Evolutionary conservation across 2,113 vertebrate species (phyloP).

Genomic region (Gymnogyps californianus): DNA sequence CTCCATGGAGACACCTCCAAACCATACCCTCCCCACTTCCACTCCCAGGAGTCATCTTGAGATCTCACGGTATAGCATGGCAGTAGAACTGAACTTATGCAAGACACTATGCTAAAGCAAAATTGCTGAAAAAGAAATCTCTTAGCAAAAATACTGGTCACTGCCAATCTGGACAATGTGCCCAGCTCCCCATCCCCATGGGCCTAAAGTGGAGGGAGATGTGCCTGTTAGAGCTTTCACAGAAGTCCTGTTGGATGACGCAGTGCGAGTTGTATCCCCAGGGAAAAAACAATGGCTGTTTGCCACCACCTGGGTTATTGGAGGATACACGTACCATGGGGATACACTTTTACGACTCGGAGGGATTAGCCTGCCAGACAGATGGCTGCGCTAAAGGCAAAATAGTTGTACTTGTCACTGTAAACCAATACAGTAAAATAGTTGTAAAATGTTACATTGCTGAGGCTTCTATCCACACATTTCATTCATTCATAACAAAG

Average conservation of each 20-base stretch:
- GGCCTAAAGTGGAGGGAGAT: background rate
- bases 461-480: background rate
- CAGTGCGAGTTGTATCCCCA: background rate
- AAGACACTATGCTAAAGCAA: background rate
- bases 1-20: background rate
- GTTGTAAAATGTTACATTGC: background rate
- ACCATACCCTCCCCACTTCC: background rate
- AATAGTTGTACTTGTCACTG: background rate
- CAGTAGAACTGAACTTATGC: background rate
- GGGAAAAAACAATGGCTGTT: background rate
- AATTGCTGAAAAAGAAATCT: background rate
- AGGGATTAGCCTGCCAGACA: background rate
- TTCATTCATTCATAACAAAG: background rate
- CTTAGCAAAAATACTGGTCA: background rate
- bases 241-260: background rate
- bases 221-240: background rate
- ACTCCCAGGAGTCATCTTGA: background rate
- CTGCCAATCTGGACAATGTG: background rate
- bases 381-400: background rate
- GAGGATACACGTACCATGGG: accelerated
- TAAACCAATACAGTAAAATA: background rate
- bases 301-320: background rate
- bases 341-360: background rate
- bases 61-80: background rate
- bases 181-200: background rate